Percentiles rank a stretch among this genome's conserved stretches.
Conservation (phyloP, 2,888 invertebrate species). For the Lepidocyrtinus sp. region DNA sequence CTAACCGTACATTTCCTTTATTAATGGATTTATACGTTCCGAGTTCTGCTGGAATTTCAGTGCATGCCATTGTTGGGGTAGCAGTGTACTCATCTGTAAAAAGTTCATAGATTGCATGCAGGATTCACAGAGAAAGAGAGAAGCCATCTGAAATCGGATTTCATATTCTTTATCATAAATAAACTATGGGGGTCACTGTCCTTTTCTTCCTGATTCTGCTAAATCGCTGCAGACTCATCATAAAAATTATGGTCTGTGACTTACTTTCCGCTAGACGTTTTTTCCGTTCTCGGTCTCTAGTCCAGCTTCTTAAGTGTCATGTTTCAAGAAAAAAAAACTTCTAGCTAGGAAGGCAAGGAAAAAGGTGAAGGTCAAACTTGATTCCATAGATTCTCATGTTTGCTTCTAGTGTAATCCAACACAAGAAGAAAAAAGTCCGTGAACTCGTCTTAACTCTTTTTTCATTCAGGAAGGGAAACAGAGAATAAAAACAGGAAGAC, state of each 20-base stretch:
- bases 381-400: constrained; percentile 21
- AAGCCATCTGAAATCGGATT: no score
- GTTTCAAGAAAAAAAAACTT: background rate
- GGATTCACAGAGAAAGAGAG: background rate
- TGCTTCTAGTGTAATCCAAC: no score
- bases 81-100: background rate
- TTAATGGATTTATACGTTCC: background rate
- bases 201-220: background rate
- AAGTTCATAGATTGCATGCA: background rate
- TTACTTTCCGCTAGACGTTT: background rate
- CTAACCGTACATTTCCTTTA: no score
- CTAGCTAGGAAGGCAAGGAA: background rate
- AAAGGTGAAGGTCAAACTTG: constrained; percentile 48
- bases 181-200: background rate
- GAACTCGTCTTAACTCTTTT: background rate
- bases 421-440: background rate
- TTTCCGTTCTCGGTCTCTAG: background rate
- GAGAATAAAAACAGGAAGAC: background rate
- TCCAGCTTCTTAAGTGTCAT: background rate
- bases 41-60: background rate
- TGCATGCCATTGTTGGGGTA: background rate
- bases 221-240: background rate
- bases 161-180: background rate
- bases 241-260: background rate
- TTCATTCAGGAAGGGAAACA: background rate